Base-by-base conservation (phyloP, 2,113 vertebrate species). In the Sander lucioperca region DNA sequence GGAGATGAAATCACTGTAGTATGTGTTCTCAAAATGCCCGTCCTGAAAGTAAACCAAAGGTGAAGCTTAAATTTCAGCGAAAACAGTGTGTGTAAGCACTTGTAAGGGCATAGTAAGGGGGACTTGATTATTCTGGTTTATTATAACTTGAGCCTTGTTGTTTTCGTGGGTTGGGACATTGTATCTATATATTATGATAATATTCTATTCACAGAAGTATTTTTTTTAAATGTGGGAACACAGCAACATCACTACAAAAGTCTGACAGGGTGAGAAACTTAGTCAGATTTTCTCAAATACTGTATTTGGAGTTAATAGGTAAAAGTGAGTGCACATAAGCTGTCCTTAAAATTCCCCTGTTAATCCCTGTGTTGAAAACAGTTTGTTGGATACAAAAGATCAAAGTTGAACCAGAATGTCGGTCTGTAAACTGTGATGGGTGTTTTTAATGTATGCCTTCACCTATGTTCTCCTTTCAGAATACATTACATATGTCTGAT, bases 1-100 rank as follows among this genome's bases (percentile, higher is more conserved):
- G 79, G 93, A 93, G 63, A 99, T 95, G 76, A 99, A 96, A 33
- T 95, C 88, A 0, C 95, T 97, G 89, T 98, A 99, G 90, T 98
- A 98, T 0, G 96, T 96, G 73, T 99, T 99, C 88, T 99, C 97
- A 13, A 95, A 95, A 54, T 96, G 91, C 0, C 96, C 94, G 0
- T 95, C 95, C 98, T 99, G 78, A 61, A 93, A 83, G 80, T 5
- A 74, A 51, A 80, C 6, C 67, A 77, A 79, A 82, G 45, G 1
- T 3, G 57, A 56, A 78, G 6, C 0, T 70, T 15, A 45, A 57
- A 61, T 0, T 23, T 83, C 0, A 27, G 0, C 62, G 23, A 66
- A 19, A 2, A 9, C 18, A 62, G 4, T 36, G 43, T 27, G 23
- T 13, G 16, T 11, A 27, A 48, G n/a, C 43, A 18, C 27, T 5